These are phyloP conservation scores for Drosophila macrothrix DNA, from an alignment of 2,888 invertebrate genomes.

Conservation along the genomic window DNA sequence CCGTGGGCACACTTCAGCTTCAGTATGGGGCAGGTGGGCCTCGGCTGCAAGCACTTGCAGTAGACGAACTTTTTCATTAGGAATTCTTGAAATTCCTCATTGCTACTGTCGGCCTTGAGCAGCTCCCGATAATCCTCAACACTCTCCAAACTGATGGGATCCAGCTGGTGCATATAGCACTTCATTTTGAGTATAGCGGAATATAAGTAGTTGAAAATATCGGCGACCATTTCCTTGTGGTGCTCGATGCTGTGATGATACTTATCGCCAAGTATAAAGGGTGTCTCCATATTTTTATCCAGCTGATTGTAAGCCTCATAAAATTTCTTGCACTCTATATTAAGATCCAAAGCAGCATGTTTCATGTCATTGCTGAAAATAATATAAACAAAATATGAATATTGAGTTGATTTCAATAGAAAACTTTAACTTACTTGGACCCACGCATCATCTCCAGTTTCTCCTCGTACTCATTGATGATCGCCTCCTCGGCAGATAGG, in stretches of 20 bases:
- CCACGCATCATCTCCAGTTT: constrained; percentile 64
- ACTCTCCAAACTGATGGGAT: constrained; percentile 70
- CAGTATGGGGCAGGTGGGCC: constrained; percentile 56
- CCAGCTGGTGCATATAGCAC: constrained; percentile 73
- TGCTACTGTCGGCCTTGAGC: constrained; percentile 42
- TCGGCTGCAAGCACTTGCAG: constrained; percentile 70
- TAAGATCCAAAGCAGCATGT: constrained; percentile 46
- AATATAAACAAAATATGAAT: neutral
- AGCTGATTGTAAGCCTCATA: constrained; percentile 62
- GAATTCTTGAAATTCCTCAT: constrained; percentile 77
- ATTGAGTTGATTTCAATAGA: neutral
- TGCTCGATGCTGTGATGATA: constrained; percentile 69
- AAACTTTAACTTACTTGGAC: constrained; percentile 65
- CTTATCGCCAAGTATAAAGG: constrained; percentile 75
- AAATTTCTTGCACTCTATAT: constrained; percentile 60
- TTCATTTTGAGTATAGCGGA: constrained; percentile 70
- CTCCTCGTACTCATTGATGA: constrained; percentile 77
- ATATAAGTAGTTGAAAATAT: constrained; percentile 78
- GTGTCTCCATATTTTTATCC: constrained; percentile 62
- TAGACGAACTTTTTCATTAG: constrained; percentile 66
- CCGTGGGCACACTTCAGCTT: constrained; percentile 56
- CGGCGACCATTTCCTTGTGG: constrained; percentile 72
- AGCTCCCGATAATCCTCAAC: constrained; percentile 75
- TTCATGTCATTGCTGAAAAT: constrained; percentile 55
- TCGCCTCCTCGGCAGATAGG: constrained; percentile 73